These are phyloP conservation scores for Percopsis transmontana DNA, from an alignment of 2,113 vertebrate species.

Conservation along the genomic window DNA sequence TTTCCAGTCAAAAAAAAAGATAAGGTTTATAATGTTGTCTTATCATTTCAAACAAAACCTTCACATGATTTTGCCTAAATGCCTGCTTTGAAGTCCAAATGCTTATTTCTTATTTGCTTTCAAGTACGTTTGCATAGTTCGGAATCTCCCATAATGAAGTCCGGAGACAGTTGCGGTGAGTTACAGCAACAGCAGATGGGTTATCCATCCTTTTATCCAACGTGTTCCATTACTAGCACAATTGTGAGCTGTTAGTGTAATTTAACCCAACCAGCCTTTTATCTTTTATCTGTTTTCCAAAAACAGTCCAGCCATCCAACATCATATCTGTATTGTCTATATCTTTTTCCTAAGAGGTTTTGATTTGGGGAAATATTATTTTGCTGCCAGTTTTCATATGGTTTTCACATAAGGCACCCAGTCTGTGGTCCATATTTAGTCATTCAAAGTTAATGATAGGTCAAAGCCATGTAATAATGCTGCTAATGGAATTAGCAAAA, in stretches of 20 bases:
- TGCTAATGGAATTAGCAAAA: constrained; percentile 11
- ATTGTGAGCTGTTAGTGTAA: constrained; percentile 28
- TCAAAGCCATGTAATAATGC: neutral
- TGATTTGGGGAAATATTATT: neutral
- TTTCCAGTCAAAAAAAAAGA: neutral
- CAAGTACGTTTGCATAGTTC: constrained; percentile 11
- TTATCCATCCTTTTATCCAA: constrained; percentile 26
- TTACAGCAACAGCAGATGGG: constrained; percentile 25
- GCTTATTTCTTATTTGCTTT: constrained; percentile 14
- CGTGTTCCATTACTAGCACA: constrained; percentile 16
- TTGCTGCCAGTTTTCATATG: neutral
- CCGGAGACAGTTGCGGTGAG: constrained; percentile 26
- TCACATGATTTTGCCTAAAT: constrained; percentile 1
- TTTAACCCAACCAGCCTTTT: neutral
- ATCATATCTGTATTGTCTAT: neutral
- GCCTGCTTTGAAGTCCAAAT: constrained; percentile 28
- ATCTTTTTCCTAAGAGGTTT: neutral
- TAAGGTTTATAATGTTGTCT: no score
- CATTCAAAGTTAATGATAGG: neutral
- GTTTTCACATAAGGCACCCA: neutral
- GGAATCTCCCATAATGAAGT: neutral
- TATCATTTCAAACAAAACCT: no score
- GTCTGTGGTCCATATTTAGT: neutral
- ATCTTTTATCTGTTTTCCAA: neutral
- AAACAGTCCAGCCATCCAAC: neutral